These are phyloP conservation scores for Spea hammondii DNA, from an alignment of 2,797 vertebrate genomes.

Conservation along the genomic window DNA sequence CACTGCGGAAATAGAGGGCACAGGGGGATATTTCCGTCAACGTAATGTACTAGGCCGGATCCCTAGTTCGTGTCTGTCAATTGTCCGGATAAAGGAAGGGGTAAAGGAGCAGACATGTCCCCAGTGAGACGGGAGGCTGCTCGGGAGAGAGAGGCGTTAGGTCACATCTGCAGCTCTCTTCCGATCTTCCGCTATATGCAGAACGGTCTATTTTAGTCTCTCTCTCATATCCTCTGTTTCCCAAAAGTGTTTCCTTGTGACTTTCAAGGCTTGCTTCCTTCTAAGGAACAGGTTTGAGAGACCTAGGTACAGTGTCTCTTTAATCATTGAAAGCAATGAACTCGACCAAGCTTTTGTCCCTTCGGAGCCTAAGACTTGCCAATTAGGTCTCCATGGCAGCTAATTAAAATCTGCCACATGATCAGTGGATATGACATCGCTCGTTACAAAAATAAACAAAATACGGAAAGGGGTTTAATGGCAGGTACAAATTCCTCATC, in stretches of 20 bases:
- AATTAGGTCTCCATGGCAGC: too few species aligned
- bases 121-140: constrained; percentile 39
- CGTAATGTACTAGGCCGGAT: constrained; percentile 26
- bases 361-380: too few species aligned
- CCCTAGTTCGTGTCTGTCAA: constrained; percentile 42
- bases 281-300: neutral
- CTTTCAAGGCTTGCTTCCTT: neutral
- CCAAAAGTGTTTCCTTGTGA: constrained; percentile 35
- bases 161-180: constrained; percentile 50
- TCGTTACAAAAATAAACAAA: too few species aligned
- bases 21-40: constrained; percentile 37
- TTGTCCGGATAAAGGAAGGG: constrained; percentile 46
- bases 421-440: too few species aligned
- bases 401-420: too few species aligned
- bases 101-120: constrained; percentile 48
- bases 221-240: constrained; percentile 42
- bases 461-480: too few species aligned
- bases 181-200: constrained; percentile 31
- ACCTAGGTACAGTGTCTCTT: neutral
- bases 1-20: constrained; percentile 42
- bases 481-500: too few species aligned
- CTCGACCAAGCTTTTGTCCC: too few species aligned
- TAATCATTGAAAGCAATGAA: neutral
- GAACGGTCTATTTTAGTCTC: constrained; percentile 42
- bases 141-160: constrained; percentile 34